Evolutionary conservation across 2,888 invertebrate species (phyloP), one percentile per base, ranked within the genome.

Genomic region (Phalera bucephala): DNA sequence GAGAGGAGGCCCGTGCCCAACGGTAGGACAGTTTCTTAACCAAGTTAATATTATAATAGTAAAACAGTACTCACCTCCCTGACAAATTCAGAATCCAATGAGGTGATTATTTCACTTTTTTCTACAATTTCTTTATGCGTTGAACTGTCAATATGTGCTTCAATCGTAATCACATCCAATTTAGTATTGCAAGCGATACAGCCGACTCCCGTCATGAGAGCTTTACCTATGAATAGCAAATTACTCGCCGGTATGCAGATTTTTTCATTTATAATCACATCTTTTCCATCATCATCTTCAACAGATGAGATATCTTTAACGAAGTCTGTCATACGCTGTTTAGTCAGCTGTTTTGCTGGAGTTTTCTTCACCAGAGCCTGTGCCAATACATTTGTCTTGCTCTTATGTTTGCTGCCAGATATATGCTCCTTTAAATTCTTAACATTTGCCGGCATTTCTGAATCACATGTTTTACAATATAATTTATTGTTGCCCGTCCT

Each of bases 11-110:
- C n/a, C n/a, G n/a, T n/a, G n/a, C n/a, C n/a, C n/a, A n/a, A n/a
- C n/a, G n/a, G n/a, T n/a, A n/a, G n/a, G n/a, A n/a, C n/a, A n/a
- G n/a, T n/a, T n/a, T n/a, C n/a, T n/a, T n/a, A n/a, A n/a, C n/a
- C n/a, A n/a, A n/a, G n/a, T n/a, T n/a, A n/a, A n/a, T n/a, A n/a
- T n/a, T n/a, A n/a, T n/a, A n/a, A n/a, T n/a, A n/a, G n/a, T n/a
- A n/a, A 17, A 17, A 17, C 5, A 17, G 3, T 17, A 17, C 17
- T 53, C 52, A 80, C 80, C 72, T 76, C 70, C 61, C 78, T 53
- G 8, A 79, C 46, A 36, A 76, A 76, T 40, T 80, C 80, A 0
- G 59, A 37, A 0, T 64, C 55, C 6, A 62, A 15, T 0, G 64
- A 57, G 2, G 36, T 39, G 1, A 78, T 36, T 0, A 78, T 48